These are phyloP conservation scores for Gryllus bimaculatus DNA, from an alignment of 1,140 invertebrate genomes.

Conservation along the genomic window DNA sequence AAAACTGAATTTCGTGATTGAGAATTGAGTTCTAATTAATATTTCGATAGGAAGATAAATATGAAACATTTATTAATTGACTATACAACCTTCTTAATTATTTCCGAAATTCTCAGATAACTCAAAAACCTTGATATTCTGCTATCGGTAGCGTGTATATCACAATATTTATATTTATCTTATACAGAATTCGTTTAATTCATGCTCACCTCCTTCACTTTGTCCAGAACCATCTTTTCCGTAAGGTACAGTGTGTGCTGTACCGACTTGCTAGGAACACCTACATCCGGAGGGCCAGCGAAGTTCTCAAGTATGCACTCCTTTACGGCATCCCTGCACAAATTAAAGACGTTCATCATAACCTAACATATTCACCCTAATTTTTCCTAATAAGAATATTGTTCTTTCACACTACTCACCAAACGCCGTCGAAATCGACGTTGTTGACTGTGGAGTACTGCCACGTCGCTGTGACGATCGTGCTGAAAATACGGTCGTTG, in stretches of 20 bases:
- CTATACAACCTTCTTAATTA: too few species aligned
- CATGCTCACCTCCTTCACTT: conserved; percentile 36
- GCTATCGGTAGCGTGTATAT: not conserved
- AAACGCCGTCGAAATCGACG: conserved; percentile 55
- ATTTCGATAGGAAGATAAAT: too few species aligned
- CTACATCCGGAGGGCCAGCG: conserved; percentile 54
- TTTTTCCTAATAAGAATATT: not conserved
- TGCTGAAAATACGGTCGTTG: conserved; percentile 63
- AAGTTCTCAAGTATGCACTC: conserved; percentile 61
- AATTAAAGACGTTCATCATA: not conserved
- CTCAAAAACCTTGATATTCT: too few species aligned
- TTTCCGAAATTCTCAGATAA: too few species aligned
- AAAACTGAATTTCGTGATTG: too few species aligned
- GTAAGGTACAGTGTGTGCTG: conserved; percentile 64
- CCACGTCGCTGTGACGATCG: conserved; percentile 60
- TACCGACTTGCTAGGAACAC: conserved; percentile 61
- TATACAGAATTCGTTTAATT: not conserved
- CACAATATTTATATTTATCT: not conserved
- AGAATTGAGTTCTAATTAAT: too few species aligned
- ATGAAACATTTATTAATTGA: too few species aligned
- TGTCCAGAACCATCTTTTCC: conserved; percentile 52
- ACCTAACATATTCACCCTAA: not conserved
- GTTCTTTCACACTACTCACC: conserved; percentile 31
- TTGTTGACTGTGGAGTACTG: conserved; percentile 48
- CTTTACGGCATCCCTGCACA: conserved; percentile 45